Evolutionary conservation across 2,113 vertebrate species (phyloP).

Genomic region (Odocoileus hemionus): DNA sequence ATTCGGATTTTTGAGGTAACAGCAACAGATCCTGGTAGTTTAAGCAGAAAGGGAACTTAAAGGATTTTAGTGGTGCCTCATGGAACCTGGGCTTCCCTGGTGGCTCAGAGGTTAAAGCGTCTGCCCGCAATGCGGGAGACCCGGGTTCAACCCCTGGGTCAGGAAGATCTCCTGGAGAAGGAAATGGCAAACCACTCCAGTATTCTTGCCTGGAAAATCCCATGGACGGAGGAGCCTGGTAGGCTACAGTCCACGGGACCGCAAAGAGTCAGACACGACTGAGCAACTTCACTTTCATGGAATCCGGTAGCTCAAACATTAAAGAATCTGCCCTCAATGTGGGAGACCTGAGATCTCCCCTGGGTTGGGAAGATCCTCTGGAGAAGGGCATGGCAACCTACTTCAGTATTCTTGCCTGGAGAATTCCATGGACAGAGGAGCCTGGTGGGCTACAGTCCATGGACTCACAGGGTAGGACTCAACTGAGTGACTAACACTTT

Average conservation of each 20-base stretch:
- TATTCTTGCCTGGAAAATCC: background rate
- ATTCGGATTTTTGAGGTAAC: background rate
- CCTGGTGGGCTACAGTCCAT: background rate
- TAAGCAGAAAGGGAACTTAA: background rate
- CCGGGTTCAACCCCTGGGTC: background rate
- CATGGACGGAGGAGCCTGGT: background rate
- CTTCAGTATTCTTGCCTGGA: background rate
- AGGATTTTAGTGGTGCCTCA: background rate
- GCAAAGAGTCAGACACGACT: accelerated
- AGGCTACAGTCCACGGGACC: background rate
- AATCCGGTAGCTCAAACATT: background rate
- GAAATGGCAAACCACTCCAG: background rate
- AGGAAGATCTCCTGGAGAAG: background rate
- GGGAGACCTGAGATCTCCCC: background rate
- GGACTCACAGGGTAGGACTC: background rate
- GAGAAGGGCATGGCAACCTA: background rate
- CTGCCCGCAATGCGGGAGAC: accelerated
- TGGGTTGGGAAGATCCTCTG: background rate
- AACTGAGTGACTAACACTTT: background rate
- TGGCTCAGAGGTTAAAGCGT: background rate
- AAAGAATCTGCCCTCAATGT: too few relatives aligned
- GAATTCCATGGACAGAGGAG: background rate
- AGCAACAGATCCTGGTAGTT: background rate
- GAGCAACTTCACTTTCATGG: background rate
- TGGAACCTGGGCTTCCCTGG: background rate